Percentiles rank a stretch among this genome's conserved stretches.
Evolutionary conservation across 2,888 invertebrate genomes (phyloP).

Genomic region (Strigamia crassipes): DNA sequence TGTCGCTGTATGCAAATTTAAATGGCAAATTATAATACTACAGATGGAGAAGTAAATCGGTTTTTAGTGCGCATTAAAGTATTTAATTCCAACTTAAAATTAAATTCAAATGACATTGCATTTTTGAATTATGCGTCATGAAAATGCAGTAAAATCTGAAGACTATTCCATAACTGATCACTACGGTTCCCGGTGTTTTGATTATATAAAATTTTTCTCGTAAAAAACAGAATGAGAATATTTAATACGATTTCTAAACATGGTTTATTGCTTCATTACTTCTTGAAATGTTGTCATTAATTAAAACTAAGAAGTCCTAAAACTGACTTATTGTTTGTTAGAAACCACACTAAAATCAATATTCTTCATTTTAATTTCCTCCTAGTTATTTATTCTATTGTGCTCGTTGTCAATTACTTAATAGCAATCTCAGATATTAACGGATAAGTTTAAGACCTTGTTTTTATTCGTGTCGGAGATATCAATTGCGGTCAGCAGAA

Average conservation of each 20-base stretch:
- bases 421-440: not conserved
- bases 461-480: too few species aligned
- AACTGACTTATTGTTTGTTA: slow-evolving; percentile 10
- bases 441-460: too few species aligned
- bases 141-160: not conserved
- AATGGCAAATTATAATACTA: not conserved
- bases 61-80: not conserved
- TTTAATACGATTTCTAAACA: slow-evolving; percentile 15
- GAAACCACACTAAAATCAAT: not conserved
- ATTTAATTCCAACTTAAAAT: not conserved
- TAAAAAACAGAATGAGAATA: not conserved
- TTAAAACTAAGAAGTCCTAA: slow-evolving; percentile 11
- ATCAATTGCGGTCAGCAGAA: too few species aligned
- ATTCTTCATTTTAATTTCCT: not conserved
- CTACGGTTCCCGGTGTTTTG: not conserved
- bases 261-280: slow-evolving; percentile 2
- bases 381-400: not conserved
- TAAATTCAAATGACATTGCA: not conserved
- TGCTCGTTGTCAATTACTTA: not conserved
- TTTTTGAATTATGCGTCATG: slow-evolving; percentile 1
- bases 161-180: not conserved
- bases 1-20: not conserved
- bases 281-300: slow-evolving; percentile 13
- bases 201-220: not conserved
- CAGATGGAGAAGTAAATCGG: not conserved